Base-by-base conservation (phyloP, 2,113 vertebrate species). In the Oncorhynchus masou region DNA sequence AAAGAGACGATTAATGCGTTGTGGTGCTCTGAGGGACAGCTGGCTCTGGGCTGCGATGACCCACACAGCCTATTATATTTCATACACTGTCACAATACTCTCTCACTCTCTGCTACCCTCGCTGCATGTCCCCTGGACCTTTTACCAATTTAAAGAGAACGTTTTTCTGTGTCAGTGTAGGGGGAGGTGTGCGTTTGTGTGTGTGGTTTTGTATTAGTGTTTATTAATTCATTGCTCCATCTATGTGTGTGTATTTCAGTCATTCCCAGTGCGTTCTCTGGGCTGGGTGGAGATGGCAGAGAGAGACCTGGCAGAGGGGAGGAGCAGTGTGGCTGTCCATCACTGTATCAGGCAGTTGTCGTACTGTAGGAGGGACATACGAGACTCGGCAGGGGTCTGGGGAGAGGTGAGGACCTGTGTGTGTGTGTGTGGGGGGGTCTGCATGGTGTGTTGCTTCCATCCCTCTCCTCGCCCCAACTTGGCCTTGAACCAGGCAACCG, bases 251-350 rank as follows among this genome's bases (percentile, higher is more conserved):
- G 54, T 76, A 48, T 45, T 3, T 68, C 1, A 98, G 97, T 97
- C 95, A 16, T 99, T 97, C 0, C 95, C 96, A 1, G 97, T 99
- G 62, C 95, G 95, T 39, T 98, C 97, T 49, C 91, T 99, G 91
- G 97, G 97, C 71, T 99, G 97, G 97, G 94, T 98, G 71, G 97
- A 99, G 91, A 99, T 99, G 94, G 95, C 95, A 1, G 97, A 99
- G 80, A 94, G 95, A 68, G 96, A 99, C 88, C 89, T 99, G 9
- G 94, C 93, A 20, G 95, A 96, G 20, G 96, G 96, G 4, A 95
- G 96, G 79, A 98, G 97, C 88, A 97, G 96, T 0, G 89, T 97
- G 48, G 94, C 96, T 0, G 95, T 99, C 74, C 96, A 97, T 85
- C 98, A 99, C 86, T 99, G 97, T 77, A 98, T 99, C 92, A 90